Evolutionary conservation across 2,797 vertebrate species (phyloP).

Genomic region (Lagocephalus sceleratus): DNA sequence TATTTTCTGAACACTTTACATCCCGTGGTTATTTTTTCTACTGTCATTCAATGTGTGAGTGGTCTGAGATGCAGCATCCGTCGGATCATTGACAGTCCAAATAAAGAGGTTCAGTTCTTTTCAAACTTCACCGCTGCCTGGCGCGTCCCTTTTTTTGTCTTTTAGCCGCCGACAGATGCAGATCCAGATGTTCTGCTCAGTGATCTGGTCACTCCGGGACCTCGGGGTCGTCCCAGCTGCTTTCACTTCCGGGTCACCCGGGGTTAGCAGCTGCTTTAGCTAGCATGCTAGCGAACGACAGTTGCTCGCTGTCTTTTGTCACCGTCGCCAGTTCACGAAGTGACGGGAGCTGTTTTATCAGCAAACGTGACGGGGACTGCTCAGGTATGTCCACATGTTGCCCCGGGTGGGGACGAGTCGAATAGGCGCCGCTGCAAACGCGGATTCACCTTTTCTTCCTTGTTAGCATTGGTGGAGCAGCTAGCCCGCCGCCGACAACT

Average conservation of each 20-base stretch:
- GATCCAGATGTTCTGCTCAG: too few species aligned
- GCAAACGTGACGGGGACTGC: constrained; percentile 18
- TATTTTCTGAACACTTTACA: constrained; percentile 74
- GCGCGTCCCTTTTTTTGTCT: constrained; percentile 8
- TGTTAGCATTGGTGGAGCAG: constrained; percentile 37
- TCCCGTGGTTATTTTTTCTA: constrained; percentile 74
- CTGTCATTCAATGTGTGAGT: constrained; percentile 72
- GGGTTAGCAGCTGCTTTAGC: constrained; percentile 22
- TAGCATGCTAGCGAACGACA: constrained; percentile 37
- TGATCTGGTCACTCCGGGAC: too few species aligned
- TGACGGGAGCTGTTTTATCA: not conserved
- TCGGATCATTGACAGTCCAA: constrained; percentile 71
- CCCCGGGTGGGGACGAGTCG: not conserved
- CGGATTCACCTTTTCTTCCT: not conserved
- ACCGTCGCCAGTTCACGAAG: constrained; percentile 37
- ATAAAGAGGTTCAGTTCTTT: constrained; percentile 78
- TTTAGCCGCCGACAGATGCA: too few species aligned
- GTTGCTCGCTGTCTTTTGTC: constrained; percentile 35
- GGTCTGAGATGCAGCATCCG: constrained; percentile 71
- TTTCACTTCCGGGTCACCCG: constrained; percentile 56
- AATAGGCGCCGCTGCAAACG: not conserved
- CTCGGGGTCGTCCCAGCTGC: not conserved
- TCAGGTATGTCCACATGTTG: constrained; percentile 26
- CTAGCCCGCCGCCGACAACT: constrained; percentile 27
- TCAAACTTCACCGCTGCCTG: constrained; percentile 57